These are phyloP conservation scores for Melopsittacus undulatus DNA, from an alignment of 2,797 vertebrate genomes.

Conservation along the genomic window DNA sequence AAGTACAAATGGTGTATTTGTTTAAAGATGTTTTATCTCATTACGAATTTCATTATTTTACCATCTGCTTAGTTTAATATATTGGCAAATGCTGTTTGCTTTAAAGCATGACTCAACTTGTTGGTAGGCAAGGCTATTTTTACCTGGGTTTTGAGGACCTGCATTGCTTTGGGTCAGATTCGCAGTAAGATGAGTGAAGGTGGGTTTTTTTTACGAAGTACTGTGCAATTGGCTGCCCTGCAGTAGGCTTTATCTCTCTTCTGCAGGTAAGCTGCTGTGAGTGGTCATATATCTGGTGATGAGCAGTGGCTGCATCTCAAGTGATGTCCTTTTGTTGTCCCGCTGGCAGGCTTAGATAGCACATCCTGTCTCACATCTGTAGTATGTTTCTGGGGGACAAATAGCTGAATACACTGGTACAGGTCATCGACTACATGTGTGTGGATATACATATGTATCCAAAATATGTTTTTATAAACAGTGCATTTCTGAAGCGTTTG, in stretches of 20 bases:
- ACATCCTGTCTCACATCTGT: neutral
- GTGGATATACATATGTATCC: too few species aligned
- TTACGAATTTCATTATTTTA: neutral
- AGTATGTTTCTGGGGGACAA: neutral
- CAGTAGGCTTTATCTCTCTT: neutral
- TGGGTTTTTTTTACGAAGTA: neutral
- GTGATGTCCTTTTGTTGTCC: neutral
- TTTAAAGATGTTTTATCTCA: neutral
- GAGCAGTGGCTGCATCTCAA: neutral
- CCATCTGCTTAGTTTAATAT: neutral
- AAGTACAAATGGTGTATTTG: neutral
- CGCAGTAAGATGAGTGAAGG: neutral
- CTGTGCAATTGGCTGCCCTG: neutral
- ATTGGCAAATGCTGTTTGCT: neutral
- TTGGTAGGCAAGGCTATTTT: neutral
- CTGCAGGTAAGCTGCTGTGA: neutral
- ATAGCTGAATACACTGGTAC: rapidly evolving
- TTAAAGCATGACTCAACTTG: neutral
- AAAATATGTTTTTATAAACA: rapidly evolving
- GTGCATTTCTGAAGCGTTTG: neutral
- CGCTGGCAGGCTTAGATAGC: neutral
- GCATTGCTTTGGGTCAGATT: neutral
- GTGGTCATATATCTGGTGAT: neutral
- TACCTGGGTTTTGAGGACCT: neutral
- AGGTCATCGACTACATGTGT: neutral